Conservation (phyloP, 2,888 invertebrate species). For the Leptopilina myrica region DNA sequence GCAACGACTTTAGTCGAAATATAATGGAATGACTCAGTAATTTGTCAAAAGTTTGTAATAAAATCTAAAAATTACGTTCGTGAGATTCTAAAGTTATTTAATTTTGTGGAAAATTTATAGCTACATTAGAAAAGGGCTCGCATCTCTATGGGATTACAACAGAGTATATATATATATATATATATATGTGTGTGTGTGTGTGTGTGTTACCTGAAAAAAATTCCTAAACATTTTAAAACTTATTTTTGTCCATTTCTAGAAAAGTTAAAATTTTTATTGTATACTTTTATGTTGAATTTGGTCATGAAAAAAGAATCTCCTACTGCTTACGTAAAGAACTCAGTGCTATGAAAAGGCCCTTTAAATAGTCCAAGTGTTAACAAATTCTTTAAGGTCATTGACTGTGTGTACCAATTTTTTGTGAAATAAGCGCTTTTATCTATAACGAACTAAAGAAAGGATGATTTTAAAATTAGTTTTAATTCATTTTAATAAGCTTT, state of each 20-base stretch:
- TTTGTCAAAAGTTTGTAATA: neutral
- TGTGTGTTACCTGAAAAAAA: neutral
- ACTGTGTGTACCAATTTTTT: neutral
- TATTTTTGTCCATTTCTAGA: neutral
- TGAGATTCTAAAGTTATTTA: neutral
- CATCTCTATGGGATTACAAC: neutral
- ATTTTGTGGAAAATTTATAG: neutral
- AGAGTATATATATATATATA: neutral
- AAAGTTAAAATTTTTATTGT: conserved; percentile 1
- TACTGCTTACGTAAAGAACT: neutral
- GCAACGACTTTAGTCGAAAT: too few relatives aligned
- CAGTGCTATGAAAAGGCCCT: neutral
- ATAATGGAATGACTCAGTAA: too few relatives aligned
- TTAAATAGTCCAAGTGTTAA: neutral
- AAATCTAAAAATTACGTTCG: neutral
- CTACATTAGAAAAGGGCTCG: neutral
- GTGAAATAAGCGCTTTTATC: too few relatives aligned
- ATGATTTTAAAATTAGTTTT: too few relatives aligned
- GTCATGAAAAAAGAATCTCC: neutral
- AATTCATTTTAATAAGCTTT: too few relatives aligned
- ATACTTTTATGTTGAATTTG: neutral
- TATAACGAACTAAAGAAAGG: too few relatives aligned
- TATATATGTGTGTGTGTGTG: too few relatives aligned
- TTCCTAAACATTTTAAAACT: neutral
- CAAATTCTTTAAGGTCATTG: neutral